These are phyloP conservation scores for Coracias cyanogaster DNA, from an alignment of 2,797 vertebrate genomes.

Conservation along the genomic window DNA sequence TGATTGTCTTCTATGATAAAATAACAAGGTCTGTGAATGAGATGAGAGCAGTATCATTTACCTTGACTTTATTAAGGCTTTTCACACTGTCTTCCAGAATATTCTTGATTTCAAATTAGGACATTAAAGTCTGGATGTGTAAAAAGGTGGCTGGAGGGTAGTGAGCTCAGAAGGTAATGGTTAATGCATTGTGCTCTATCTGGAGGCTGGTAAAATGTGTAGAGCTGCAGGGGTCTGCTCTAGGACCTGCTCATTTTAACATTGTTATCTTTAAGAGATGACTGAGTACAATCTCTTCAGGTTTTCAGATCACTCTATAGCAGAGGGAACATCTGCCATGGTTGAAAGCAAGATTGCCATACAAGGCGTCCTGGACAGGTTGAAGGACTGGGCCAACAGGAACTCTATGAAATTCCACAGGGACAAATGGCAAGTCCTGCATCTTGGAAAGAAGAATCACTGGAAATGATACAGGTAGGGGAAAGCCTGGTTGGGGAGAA, in stretches of 20 bases:
- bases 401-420: neutral
- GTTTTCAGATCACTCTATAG: neutral
- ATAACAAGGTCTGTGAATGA: neutral
- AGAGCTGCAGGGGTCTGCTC: neutral
- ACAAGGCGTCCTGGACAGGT: neutral
- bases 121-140: neutral
- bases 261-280: neutral
- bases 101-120: neutral
- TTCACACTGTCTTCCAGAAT: neutral
- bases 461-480: neutral
- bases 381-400: neutral
- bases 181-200: neutral
- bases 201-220: neutral
- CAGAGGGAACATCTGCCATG: accelerated
- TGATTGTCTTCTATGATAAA: neutral
- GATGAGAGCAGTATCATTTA: neutral
- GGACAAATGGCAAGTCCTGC: neutral
- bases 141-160: neutral
- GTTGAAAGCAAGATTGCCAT: neutral
- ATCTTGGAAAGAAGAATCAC: neutral
- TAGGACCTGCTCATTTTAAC: neutral
- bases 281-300: neutral
- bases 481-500: neutral
- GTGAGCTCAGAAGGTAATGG: neutral
- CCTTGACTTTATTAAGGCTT: neutral